phyloP scores from a whole-genome alignment of 2,888 invertebrate species.

The Taenaris catops region DNA sequence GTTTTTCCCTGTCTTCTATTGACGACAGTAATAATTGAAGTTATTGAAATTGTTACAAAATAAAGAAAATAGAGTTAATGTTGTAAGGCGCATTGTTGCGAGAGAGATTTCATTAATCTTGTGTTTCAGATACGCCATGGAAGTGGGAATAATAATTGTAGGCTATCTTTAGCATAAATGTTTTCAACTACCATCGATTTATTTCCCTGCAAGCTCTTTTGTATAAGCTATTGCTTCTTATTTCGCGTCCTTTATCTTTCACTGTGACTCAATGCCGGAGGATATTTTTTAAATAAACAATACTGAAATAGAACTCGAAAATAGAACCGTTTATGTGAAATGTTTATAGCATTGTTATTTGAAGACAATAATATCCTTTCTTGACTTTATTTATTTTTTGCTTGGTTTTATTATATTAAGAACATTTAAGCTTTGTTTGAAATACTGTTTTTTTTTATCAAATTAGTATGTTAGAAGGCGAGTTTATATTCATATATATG shows the following conservation, averaged over 20 bases:
- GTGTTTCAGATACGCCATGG: constrained; percentile 63
- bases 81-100: constrained; percentile 10
- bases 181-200: constrained; percentile 18
- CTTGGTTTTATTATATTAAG: no score
- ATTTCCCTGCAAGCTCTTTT: constrained; percentile 18
- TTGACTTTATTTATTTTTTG: no score
- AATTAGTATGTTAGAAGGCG: no score
- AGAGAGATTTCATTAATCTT: constrained; percentile 48
- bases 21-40: no score
- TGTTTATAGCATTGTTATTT: constrained; percentile 3
- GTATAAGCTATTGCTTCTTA: constrained; percentile 25
- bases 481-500: no score
- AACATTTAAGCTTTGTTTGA: no score
- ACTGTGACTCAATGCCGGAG: constrained; percentile 41
- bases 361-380: no score
- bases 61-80: no score
- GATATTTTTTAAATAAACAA: constrained; percentile 32
- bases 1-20: no score
- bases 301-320: constrained; percentile 3
- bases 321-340: not conserved
- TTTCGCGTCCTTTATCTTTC: constrained; percentile 28
- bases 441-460: no score
- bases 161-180: constrained; percentile 16
- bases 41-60: no score
- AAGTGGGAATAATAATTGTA: constrained; percentile 13